Base-by-base conservation (phyloP, 2,113 vertebrate species). In the Pterocles orientalis region DNA sequence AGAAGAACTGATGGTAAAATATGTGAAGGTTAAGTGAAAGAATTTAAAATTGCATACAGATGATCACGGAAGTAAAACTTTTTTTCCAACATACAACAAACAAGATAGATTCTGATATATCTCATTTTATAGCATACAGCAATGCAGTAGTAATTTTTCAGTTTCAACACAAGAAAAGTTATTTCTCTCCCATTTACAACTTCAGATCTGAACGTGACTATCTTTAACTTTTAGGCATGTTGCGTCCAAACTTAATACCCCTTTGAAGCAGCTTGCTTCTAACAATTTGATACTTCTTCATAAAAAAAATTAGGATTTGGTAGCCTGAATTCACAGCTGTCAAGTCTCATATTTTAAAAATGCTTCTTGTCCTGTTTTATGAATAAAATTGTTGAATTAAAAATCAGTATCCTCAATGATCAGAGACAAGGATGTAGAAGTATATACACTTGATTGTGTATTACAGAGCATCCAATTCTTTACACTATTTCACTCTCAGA, bases 1-100 rank as follows among this genome's bases (percentile, higher is more conserved):
- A 41, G 29, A 34, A 18, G 9, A 81, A 29, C 19, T 0, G 12
- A 11, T 1, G 3, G 7, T 16, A 33, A 53, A 34, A 25, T 0
- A 4, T 0, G 31, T 3, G 6, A 3, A 39, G 24, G 5, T 3
- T 29, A 6, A 61, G 1, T 17, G 26, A 21, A 45, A 34, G 23
- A 36, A 34, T 7, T 7, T 28, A 0, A 51, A 76, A 36, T 0
- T 12, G 3, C 57, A 41, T 4, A 16, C 17, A 71, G 17, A 48
- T 39, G 4, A n/a, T 43, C 17, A 77, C 1, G 18, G 18, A 51
- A 57, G 20, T 34, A 7, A 25, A 72, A 61, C 16, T 24, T 66
- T 34, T 34, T 69, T 66, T 56, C 18, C 43, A 54, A 54, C n/a
- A 58, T 24, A 28, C 7, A 78, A 60, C 28, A 51, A 54, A 43